A percentile compares a stretch with the other conserved stretches of the same genome.
Evolutionary conservation across 2,888 invertebrate genomes (phyloP).

Genomic region (Melinopterus prodromus): DNA sequence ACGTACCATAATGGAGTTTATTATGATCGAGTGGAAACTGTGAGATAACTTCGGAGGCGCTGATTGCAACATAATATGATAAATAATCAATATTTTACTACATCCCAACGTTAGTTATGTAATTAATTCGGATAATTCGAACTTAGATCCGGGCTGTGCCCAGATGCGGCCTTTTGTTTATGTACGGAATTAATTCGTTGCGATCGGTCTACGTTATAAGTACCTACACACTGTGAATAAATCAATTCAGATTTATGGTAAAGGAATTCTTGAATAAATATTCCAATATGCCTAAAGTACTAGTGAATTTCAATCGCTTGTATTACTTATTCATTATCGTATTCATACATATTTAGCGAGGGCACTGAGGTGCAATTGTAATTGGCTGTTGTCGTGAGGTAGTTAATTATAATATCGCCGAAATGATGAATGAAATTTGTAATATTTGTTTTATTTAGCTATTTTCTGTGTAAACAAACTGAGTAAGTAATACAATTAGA

Average conservation of each 20-base stretch:
- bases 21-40: background rate
- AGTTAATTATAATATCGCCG: too few species aligned
- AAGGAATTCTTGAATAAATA: conserved; percentile 11
- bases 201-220: background rate
- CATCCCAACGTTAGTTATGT: background rate
- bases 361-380: background rate
- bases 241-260: conserved; percentile 23
- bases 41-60: background rate
- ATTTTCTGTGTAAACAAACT: too few species aligned
- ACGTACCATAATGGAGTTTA: background rate
- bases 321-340: conserved; percentile 13
- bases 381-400: background rate
- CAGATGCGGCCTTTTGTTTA: background rate
- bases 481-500: too few species aligned
- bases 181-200: background rate
- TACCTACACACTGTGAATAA: conserved; percentile 12
- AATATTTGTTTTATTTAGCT: too few species aligned
- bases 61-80: background rate
- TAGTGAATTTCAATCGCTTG: conserved; percentile 12
- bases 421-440: too few species aligned
- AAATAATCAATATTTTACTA: background rate
- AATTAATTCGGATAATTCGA: background rate
- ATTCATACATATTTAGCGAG: conserved; percentile 19
- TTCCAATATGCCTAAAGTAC: conserved; percentile 11
- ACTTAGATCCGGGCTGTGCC: background rate